Evolutionary conservation across 2,113 vertebrate genomes (phyloP).

Genomic region (Sylvietta virens): DNA sequence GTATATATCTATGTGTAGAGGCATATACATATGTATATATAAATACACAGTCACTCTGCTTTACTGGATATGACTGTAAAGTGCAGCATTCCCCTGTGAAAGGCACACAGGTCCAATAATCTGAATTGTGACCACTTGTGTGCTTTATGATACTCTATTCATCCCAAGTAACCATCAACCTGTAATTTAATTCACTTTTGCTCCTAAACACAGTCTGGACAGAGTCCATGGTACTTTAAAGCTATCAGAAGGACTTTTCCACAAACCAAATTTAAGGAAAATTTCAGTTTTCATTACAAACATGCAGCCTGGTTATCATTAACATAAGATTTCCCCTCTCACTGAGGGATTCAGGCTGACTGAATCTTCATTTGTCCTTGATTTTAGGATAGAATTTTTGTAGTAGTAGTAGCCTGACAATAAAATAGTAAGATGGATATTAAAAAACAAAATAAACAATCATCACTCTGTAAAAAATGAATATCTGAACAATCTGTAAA

Average conservation of each 20-base stretch:
- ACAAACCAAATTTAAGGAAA: not conserved
- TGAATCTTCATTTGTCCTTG: not conserved
- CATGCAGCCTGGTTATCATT: not conserved
- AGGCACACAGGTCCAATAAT: not conserved
- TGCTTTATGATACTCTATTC: not conserved
- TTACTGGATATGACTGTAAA: not conserved
- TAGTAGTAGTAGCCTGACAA: not conserved
- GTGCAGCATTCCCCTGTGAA: not conserved
- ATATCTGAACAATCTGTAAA: not conserved
- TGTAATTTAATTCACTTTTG: not conserved
- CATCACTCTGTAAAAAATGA: not conserved
- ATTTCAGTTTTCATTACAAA: not conserved
- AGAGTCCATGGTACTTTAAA: not conserved
- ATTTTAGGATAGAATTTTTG: not conserved
- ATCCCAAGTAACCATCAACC: not conserved
- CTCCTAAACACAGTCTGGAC: not conserved
- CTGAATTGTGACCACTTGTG: not conserved
- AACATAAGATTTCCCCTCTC: not conserved
- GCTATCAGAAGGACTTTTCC: not conserved
- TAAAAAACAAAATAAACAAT: not conserved
- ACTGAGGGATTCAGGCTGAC: not conserved
- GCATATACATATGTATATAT: fast-evolving
- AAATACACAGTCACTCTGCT: not conserved
- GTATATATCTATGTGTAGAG: not conserved
- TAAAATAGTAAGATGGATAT: not conserved